These are phyloP conservation scores for Drosophila peninsularis DNA, from an alignment of 2,888 invertebrate species.

Conservation along the genomic window DNA sequence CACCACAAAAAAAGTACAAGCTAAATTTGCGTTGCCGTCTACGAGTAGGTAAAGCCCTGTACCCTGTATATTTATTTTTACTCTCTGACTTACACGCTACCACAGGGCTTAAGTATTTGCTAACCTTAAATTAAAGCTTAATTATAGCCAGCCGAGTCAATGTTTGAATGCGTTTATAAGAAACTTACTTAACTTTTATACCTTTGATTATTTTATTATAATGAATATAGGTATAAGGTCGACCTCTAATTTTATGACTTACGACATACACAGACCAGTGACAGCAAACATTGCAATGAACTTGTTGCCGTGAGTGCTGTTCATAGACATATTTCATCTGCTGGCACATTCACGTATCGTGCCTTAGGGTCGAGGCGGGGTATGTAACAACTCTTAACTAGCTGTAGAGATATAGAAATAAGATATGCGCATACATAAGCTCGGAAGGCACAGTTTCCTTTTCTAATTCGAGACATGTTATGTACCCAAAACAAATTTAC, in stretches of 20 bases:
- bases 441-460: neutral
- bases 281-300: constrained; percentile 6
- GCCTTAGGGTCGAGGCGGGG: constrained; percentile 2
- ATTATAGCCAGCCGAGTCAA: neutral
- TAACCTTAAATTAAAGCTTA: neutral
- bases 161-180: neutral
- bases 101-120: no score
- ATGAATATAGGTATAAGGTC: neutral
- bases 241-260: constrained; percentile 63
- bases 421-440: constrained; percentile 34
- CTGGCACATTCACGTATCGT: constrained; percentile 26
- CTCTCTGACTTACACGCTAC: neutral
- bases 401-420: constrained; percentile 29
- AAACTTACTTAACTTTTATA: neutral
- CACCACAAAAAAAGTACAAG: neutral
- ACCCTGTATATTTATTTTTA: neutral
- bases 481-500: constrained; percentile 62
- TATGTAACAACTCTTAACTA: constrained; percentile 53
- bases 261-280: constrained; percentile 35
- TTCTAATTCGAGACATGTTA: constrained; percentile 34
- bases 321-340: constrained; percentile 29
- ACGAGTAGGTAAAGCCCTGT: neutral
- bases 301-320: neutral
- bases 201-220: neutral
- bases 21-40: neutral